Conservation (phyloP, 1,140 invertebrate genomes). For the Zaprionus gabonicus region DNA sequence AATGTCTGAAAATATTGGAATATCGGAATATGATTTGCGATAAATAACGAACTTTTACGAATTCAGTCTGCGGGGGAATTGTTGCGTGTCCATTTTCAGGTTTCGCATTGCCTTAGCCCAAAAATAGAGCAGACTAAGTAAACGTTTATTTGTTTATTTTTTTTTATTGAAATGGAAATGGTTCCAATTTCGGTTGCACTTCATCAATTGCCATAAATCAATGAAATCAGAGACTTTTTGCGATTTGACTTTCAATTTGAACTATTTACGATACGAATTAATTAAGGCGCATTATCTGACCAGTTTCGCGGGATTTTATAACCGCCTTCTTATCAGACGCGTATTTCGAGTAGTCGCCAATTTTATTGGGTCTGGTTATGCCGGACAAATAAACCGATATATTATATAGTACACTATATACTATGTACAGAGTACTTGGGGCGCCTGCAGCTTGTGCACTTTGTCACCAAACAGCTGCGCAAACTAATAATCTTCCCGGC, state of each 20-base stretch:
- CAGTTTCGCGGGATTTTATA: constrained; percentile 8
- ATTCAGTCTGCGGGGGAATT: constrained; percentile 1
- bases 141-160: not conserved
- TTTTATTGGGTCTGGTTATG: constrained; percentile 52
- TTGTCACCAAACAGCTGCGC: constrained; percentile 52
- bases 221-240: not conserved
- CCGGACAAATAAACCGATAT: constrained; percentile 6
- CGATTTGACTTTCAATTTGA: constrained; percentile 15
- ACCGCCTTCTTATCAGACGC: constrained; percentile 51
- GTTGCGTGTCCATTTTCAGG: constrained; percentile 17
- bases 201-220: constrained; percentile 20
- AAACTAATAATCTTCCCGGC: constrained; percentile 33
- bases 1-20: constrained; percentile 32
- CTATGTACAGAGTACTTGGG: constrained; percentile 13
- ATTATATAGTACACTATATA: not conserved
- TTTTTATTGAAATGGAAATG: not conserved
- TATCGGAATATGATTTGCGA: constrained; percentile 53
- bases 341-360: constrained; percentile 45
- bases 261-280: constrained; percentile 57
- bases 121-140: not conserved
- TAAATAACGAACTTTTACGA: constrained; percentile 44
- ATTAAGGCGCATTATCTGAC: constrained; percentile 64
- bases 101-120: constrained; percentile 15
- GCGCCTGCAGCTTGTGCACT: constrained; percentile 54
- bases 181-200: not conserved